Evolutionary conservation across 2,888 invertebrate species (phyloP).

Genomic region (Julus scandinavius): DNA sequence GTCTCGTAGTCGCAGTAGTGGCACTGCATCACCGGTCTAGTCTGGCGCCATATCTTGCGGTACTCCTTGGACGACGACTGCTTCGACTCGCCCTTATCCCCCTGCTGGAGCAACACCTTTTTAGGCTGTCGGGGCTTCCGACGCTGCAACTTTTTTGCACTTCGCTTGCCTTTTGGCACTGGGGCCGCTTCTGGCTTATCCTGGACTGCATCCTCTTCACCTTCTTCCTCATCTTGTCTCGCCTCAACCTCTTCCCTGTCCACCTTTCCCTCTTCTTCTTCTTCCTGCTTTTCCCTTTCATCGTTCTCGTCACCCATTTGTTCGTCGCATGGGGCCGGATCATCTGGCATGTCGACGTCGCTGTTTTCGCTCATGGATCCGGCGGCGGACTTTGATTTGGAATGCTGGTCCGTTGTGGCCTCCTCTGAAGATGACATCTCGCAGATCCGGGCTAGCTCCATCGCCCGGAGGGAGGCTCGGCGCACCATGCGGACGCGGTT

Average conservation of each 20-base stretch:
- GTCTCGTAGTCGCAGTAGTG: slow-evolving; percentile 50
- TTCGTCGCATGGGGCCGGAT: not conserved
- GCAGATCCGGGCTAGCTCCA: not conserved
- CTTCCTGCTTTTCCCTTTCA: not conserved
- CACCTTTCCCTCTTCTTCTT: not conserved
- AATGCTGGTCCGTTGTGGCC: not conserved
- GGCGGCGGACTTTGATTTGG: not conserved
- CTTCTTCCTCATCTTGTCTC: not conserved
- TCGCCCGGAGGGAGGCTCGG: not conserved
- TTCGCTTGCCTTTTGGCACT: not conserved
- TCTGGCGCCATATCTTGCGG: slow-evolving; percentile 50
- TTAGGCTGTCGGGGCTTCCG: not conserved
- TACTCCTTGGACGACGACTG: slow-evolving; percentile 33
- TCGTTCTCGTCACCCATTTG: not conserved
- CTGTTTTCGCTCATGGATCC: not conserved
- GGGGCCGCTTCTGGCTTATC: not conserved
- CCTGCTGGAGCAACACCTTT: not conserved
- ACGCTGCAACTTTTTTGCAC: not conserved
- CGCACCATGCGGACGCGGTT: not conserved
- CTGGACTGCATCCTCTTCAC: not conserved
- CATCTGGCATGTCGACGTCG: not conserved
- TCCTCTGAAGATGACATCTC: not conserved
- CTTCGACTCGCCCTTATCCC: not conserved
- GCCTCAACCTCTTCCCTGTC: not conserved
- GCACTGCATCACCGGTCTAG: slow-evolving; percentile 34